These are phyloP conservation scores for Grantiella picta DNA, from an alignment of 2,113 vertebrate species.

Conservation along the genomic window DNA sequence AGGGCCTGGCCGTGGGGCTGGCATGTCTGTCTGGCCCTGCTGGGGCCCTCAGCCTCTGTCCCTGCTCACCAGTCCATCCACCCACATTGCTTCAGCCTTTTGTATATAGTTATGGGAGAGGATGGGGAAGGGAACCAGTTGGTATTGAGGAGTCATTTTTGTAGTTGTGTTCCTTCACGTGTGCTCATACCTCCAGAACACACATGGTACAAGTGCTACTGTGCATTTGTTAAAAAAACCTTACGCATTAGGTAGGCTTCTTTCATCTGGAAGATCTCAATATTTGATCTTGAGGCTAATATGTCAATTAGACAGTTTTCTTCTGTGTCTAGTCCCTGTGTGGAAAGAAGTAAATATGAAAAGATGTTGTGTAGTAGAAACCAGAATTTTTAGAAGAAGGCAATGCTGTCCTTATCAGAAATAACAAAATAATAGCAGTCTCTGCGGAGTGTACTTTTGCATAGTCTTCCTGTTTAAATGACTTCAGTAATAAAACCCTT, in stretches of 20 bases:
- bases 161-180: background rate
- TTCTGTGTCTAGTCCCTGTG: constrained; percentile 73
- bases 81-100: background rate
- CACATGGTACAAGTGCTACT: background rate
- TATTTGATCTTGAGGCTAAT: constrained; percentile 78
- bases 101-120: background rate
- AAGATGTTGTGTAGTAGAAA: background rate
- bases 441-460: background rate
- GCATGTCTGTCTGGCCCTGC: background rate
- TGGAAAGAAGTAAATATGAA: background rate
- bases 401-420: background rate
- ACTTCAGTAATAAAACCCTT: background rate
- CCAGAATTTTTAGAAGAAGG: background rate
- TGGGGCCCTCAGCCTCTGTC: accelerated
- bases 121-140: background rate
- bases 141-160: background rate
- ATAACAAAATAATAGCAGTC: background rate
- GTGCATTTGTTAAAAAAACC: background rate
- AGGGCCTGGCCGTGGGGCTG: background rate
- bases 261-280: constrained; percentile 77
- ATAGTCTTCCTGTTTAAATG: background rate
- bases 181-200: background rate
- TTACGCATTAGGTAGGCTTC: constrained; percentile 79
- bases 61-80: accelerated
- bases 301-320: constrained; percentile 80